phyloP scores from a whole-genome alignment of 2,797 vertebrate genomes.

The Peromyscus nudipes region DNA sequence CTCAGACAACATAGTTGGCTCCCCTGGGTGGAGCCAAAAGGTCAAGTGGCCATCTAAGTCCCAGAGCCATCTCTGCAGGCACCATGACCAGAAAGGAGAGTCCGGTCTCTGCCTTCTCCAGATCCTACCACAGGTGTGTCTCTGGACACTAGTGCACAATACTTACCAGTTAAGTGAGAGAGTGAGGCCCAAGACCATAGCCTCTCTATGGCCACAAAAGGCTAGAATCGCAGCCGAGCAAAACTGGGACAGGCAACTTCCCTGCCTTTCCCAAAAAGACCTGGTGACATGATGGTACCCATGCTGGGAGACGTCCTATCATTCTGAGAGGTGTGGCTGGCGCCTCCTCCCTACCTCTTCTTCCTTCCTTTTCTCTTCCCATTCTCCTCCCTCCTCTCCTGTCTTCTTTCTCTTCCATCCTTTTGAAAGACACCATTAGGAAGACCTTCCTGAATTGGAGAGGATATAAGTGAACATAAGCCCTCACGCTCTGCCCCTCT shows the following conservation, averaged over 20 bases:
- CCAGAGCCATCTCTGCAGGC: background rate
- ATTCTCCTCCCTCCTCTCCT: background rate
- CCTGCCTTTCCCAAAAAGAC: background rate
- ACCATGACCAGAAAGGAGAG: too few species aligned
- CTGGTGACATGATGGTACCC: background rate
- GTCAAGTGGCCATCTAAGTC: background rate
- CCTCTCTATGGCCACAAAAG: background rate
- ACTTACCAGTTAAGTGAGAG: conserved; percentile 51
- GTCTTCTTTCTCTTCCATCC: background rate
- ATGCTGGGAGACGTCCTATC: background rate
- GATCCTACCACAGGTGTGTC: background rate
- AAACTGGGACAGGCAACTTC: background rate
- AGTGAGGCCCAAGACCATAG: background rate
- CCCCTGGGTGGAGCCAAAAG: background rate
- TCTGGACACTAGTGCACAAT: background rate
- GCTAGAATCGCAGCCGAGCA: background rate
- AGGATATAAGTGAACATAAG: background rate
- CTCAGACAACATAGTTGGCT: background rate
- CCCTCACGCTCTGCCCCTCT: background rate
- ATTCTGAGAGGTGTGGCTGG: too few species aligned
- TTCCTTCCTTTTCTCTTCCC: background rate
- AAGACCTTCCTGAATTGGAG: background rate
- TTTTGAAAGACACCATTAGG: background rate
- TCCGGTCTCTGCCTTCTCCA: background rate
- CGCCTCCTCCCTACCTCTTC: background rate